Conservation (phyloP, 2,113 vertebrate species). For the Vombatus ursinus region DNA sequence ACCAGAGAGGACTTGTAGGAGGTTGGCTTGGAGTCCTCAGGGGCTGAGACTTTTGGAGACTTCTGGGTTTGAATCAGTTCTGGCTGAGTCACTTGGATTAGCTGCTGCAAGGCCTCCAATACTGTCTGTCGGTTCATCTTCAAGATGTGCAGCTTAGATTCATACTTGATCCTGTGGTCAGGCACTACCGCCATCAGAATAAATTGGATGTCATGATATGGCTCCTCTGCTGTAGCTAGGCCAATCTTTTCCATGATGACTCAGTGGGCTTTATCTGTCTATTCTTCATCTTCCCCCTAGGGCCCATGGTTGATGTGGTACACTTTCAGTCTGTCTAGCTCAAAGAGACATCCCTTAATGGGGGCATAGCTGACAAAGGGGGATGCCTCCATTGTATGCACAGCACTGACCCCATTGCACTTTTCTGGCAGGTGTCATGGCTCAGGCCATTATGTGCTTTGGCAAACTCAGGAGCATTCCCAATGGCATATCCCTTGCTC, state of each 20-base stretch:
- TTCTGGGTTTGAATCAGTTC: constrained; percentile 95
- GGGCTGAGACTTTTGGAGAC: constrained; percentile 88
- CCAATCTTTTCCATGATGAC: constrained; percentile 99
- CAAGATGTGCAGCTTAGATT: constrained; percentile 94
- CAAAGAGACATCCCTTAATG: constrained; percentile 97
- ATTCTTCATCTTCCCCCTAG: constrained; percentile 98
- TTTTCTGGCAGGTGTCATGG: constrained; percentile 97
- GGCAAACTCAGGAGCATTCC: constrained; percentile 97
- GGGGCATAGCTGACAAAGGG: constrained; percentile 99
- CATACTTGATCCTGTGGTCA: constrained; percentile 97
- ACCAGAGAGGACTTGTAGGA: constrained; percentile 85
- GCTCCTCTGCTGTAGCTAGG: constrained; percentile 97
- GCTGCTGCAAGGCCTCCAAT: constrained; percentile 97
- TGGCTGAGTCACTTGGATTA: constrained; percentile 95
- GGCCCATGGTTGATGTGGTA: constrained; percentile 98
- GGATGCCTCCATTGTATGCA: constrained; percentile 99
- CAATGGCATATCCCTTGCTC: constrained; percentile 99
- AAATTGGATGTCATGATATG: constrained; percentile 99
- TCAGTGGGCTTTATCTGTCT: constrained; percentile 98
- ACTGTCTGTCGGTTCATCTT: constrained; percentile 97
- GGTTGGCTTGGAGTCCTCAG: constrained; percentile 85
- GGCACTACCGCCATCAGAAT: constrained; percentile 99
- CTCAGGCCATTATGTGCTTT: constrained; percentile 99
- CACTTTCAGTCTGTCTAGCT: constrained; percentile 96
- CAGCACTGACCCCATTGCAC: constrained; percentile 98